These are phyloP conservation scores for Artibeus lituratus DNA, from an alignment of 2,797 vertebrate species.

Conservation along the genomic window DNA sequence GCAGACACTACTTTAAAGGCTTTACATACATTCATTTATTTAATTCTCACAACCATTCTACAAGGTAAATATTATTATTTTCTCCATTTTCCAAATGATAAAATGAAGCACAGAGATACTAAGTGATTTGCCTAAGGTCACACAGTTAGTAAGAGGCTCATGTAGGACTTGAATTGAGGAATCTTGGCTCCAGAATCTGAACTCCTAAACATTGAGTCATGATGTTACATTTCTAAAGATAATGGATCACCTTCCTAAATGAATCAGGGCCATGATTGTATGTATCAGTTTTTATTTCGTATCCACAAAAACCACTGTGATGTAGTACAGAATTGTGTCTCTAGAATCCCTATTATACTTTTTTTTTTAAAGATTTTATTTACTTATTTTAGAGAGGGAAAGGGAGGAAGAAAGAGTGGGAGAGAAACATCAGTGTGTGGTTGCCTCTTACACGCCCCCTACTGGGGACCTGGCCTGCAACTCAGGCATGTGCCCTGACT, in stretches of 20 bases:
- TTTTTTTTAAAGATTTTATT: too few species aligned
- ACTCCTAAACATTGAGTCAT: not conserved
- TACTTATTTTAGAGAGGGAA: too few species aligned
- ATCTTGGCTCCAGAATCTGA: not conserved
- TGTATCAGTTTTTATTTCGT: not conserved
- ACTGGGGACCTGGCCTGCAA: too few species aligned
- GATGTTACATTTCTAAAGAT: not conserved
- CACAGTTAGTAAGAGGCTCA: not conserved
- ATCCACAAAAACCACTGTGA: not conserved
- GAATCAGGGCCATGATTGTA: not conserved
- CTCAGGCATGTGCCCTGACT: too few species aligned
- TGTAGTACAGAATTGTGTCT: not conserved
- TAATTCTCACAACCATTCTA: not conserved
- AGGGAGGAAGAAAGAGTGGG: too few species aligned
- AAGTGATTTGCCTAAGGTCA: constrained; percentile 12
- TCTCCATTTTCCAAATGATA: constrained; percentile 5
- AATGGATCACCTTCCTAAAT: not conserved
- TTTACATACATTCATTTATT: not conserved
- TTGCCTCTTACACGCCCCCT: too few species aligned
- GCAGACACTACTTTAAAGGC: not conserved
- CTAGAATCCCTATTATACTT: not conserved
- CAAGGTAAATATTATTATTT: not conserved
- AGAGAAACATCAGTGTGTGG: too few species aligned
- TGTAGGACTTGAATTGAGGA: not conserved
- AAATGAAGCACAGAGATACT: not conserved